phyloP scores from a whole-genome alignment of 2,888 invertebrate genomes.

The Drosophila peninsularis region DNA sequence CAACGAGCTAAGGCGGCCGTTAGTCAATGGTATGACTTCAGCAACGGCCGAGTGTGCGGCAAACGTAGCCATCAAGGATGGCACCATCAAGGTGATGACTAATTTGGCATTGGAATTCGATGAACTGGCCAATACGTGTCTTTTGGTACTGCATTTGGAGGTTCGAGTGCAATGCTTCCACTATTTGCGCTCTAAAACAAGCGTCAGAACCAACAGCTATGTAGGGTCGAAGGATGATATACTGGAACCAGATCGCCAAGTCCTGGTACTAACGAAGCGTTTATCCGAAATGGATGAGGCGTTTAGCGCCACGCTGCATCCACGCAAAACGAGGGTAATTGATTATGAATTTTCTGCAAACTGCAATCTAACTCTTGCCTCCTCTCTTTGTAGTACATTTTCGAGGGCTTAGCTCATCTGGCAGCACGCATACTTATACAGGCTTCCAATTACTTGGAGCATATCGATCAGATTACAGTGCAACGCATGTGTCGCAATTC shows the following conservation, averaged over 20 bases:
- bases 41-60: conserved; percentile 77
- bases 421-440: conserved; percentile 92
- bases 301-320: conserved; percentile 90
- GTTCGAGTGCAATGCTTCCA: conserved; percentile 97
- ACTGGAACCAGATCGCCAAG: conserved; percentile 91
- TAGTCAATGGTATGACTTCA: conserved; percentile 82
- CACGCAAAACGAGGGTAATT: conserved; percentile 90
- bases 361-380: neutral
- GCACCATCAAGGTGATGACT: conserved; percentile 88
- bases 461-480: conserved; percentile 92
- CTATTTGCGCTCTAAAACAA: conserved; percentile 88
- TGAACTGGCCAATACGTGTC: conserved; percentile 95
- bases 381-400: conserved; percentile 88
- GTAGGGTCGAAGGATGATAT: conserved; percentile 87
- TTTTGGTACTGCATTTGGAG: conserved; percentile 96
- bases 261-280: conserved; percentile 91
- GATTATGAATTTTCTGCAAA: no score
- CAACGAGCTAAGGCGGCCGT: conserved; percentile 86
- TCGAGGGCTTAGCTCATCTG: conserved; percentile 93
- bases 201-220: conserved; percentile 79
- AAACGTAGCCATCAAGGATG: conserved; percentile 85
- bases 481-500: conserved; percentile 94
- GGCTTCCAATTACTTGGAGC: conserved; percentile 91
- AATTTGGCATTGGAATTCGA: conserved; percentile 92
- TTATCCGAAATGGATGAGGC: conserved; percentile 91